Conservation (phyloP, 2,113 vertebrate species). For the Cinclus cinclus region DNA sequence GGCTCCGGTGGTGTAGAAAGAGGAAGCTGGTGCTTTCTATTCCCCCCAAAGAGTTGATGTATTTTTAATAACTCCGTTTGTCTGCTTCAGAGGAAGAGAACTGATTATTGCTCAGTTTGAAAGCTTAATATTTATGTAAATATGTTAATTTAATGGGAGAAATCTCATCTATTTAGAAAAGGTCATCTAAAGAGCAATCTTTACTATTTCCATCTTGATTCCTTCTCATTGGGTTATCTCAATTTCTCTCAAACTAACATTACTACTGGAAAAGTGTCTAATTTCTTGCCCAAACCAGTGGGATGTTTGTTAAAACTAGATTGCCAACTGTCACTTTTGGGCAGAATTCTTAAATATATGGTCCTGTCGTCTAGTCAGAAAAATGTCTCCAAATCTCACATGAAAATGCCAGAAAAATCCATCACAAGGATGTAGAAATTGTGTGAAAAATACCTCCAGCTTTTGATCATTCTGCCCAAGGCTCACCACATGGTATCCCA, state of each 20-base stretch:
- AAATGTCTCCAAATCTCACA: conserved; percentile 59
- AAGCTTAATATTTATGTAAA: conserved; percentile 29
- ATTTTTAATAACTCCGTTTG: background rate
- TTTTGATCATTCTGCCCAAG: conserved; percentile 68
- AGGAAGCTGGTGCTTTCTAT: background rate
- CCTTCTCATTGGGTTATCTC: background rate
- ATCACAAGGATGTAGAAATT: conserved; percentile 49
- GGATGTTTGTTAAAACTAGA: conserved; percentile 50
- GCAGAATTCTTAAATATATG: conserved; percentile 61
- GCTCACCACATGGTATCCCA: conserved; percentile 66
- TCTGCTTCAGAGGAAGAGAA: conserved; percentile 10
- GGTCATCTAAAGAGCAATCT: background rate
- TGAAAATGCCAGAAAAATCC: conserved; percentile 68
- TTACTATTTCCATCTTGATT: conserved; percentile 11
- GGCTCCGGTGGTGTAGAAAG: background rate
- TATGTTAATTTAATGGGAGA: conserved; percentile 11
- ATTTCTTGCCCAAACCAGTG: conserved; percentile 40
- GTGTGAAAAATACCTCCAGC: conserved; percentile 68
- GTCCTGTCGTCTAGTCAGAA: conserved; percentile 63
- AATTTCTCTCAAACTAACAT: background rate
- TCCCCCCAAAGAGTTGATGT: background rate
- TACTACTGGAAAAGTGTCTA: conserved; percentile 26
- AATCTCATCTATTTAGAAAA: conserved; percentile 10
- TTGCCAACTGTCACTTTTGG: conserved; percentile 66
- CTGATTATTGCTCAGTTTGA: background rate